Evolutionary conservation across 2,888 invertebrate genomes (phyloP).

Genomic region (Temnothorax unifasciatus): DNA sequence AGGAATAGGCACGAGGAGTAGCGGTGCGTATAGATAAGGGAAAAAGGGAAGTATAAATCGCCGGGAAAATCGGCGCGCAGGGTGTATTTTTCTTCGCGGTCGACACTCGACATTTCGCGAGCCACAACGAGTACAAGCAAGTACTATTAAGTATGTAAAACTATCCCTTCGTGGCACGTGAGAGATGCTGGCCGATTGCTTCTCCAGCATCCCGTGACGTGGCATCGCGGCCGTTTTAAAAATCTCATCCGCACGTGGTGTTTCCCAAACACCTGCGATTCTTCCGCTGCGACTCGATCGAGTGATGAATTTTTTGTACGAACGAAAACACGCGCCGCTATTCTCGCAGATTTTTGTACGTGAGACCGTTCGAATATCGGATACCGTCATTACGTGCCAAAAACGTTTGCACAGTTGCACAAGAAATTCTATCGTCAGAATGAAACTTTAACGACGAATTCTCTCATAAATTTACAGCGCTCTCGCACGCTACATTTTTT

Average conservation of each 20-base stretch:
- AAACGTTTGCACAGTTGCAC: neutral
- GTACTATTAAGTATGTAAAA: slow-evolving; percentile 40
- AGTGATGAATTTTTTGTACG: slow-evolving; percentile 31
- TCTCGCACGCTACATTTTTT: neutral
- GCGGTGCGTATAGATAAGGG: neutral
- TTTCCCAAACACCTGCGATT: neutral
- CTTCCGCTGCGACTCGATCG: neutral
- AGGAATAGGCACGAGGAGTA: neutral
- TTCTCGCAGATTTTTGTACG: slow-evolving; percentile 25
- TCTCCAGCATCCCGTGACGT: neutral
- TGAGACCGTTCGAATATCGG: neutral
- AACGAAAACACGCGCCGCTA: neutral
- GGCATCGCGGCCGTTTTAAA: neutral
- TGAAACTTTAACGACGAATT: slow-evolving; percentile 30
- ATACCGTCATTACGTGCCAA: slow-evolving; percentile 13
- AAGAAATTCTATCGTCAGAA: slow-evolving; percentile 9
- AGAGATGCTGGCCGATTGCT: neutral
- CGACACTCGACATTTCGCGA: neutral
- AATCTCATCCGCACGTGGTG: too few species aligned
- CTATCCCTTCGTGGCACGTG: neutral
- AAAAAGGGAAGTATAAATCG: neutral
- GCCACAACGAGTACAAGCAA: neutral
- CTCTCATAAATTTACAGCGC: neutral
- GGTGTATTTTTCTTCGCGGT: neutral
- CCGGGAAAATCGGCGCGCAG: neutral